Conservation (phyloP, 2,113 vertebrate genomes). For the Cyphomyrus plagiostoma region DNA sequence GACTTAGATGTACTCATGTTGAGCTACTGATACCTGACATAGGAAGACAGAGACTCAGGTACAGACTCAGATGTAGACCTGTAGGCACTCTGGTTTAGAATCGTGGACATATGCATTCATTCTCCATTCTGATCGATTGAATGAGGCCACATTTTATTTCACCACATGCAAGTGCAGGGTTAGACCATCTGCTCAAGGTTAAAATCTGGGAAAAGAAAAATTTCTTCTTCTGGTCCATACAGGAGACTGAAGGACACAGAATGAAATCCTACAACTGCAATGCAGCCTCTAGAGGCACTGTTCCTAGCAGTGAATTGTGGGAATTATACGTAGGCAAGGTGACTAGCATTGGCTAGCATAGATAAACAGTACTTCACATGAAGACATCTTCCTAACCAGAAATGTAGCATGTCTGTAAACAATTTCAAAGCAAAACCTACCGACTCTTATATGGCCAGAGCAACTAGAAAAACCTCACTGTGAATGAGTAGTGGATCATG, state of each 20-base stretch:
- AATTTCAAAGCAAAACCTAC: slow-evolving; percentile 13
- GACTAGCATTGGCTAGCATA: slow-evolving; percentile 39
- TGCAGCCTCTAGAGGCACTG: neutral
- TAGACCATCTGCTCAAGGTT: neutral
- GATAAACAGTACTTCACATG: slow-evolving; percentile 13
- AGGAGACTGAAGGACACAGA: neutral
- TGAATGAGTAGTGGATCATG: slow-evolving; percentile 14
- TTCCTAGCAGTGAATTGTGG: slow-evolving; percentile 37
- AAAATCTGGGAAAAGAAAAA: neutral
- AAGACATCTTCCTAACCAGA: neutral
- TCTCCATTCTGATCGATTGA: neutral
- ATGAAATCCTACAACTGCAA: neutral
- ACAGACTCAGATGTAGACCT: neutral
- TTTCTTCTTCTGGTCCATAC: neutral
- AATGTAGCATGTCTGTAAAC: slow-evolving; percentile 1
- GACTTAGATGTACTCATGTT: neutral
- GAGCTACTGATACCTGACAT: neutral
- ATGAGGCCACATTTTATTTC: neutral
- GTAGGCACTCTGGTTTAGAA: neutral
- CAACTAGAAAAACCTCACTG: slow-evolving; percentile 7
- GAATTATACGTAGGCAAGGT: slow-evolving; percentile 22
- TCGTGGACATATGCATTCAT: neutral
- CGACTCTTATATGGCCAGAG: neutral
- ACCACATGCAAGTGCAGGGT: neutral
- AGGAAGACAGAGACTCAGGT: neutral